These are phyloP conservation scores for Ranitomeya imitator DNA, from an alignment of 2,113 vertebrate species.

Conservation along the genomic window DNA sequence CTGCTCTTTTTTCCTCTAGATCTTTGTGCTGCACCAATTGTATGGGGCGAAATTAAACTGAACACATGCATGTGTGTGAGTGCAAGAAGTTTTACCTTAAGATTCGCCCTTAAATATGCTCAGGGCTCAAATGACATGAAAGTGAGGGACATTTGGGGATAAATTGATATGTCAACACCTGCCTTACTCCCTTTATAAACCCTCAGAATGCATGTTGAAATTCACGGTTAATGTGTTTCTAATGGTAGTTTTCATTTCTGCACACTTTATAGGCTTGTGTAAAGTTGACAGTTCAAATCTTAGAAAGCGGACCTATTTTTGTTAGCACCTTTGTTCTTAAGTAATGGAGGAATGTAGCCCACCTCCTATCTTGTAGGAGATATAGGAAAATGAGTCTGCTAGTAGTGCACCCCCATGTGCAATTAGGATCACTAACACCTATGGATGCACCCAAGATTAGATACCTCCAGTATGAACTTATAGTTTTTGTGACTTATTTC, in stretches of 20 bases:
- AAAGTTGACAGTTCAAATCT: neutral
- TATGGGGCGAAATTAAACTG: slow-evolving; percentile 98
- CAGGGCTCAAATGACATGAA: neutral
- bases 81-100: slow-evolving; percentile 97
- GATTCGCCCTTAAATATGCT: slow-evolving; percentile 67
- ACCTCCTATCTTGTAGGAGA: neutral
- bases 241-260: slow-evolving; percentile 50
- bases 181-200: neutral
- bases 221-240: neutral
- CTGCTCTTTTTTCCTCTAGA: slow-evolving; percentile 98
- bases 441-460: neutral
- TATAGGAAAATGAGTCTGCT: neutral
- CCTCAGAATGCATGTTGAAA: slow-evolving; percentile 20
- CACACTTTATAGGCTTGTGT: neutral
- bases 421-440: neutral
- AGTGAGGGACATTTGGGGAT: neutral
- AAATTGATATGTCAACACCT: neutral
- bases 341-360: neutral
- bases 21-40: slow-evolving; percentile 94
- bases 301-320: neutral
- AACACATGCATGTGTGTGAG: slow-evolving; percentile 99
- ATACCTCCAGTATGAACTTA: neutral
- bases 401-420: neutral
- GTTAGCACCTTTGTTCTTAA: neutral
- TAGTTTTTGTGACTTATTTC: neutral